These are phyloP conservation scores for Folsomia candida DNA, from an alignment of 2,888 invertebrate species.

Conservation along the genomic window DNA sequence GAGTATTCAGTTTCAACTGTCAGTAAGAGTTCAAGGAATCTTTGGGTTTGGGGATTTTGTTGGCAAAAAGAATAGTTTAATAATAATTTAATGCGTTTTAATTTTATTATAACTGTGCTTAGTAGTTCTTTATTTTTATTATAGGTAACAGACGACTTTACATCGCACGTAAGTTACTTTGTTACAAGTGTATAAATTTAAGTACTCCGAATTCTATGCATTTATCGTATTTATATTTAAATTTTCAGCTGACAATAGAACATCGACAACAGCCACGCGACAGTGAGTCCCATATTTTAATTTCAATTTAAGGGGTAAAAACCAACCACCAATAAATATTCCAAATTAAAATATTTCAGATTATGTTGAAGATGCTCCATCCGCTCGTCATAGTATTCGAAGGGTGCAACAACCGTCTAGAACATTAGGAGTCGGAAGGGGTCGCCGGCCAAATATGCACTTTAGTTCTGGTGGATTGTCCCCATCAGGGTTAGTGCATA, in stretches of 20 bases:
- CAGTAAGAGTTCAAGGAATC: no score
- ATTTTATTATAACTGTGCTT: no score
- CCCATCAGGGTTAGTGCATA: no score
- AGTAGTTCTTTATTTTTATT: no score
- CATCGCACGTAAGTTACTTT: slow-evolving; percentile 95
- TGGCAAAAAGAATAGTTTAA: no score
- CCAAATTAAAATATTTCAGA: slow-evolving; percentile 26
- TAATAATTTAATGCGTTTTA: no score
- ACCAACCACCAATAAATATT: background rate
- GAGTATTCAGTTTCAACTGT: no score
- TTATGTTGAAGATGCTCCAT: slow-evolving; percentile 74
- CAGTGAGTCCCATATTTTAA: slow-evolving; percentile 21
- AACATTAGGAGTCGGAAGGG: slow-evolving; percentile 71
- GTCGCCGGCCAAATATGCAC: slow-evolving; percentile 90
- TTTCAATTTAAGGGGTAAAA: slow-evolving; percentile 5
- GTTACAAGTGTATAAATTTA: no score
- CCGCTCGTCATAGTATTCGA: slow-evolving; percentile 66
- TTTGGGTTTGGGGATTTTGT: no score
- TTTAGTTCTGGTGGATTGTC: slow-evolving; percentile 64
- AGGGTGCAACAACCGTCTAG: slow-evolving; percentile 75
- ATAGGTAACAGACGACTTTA: slow-evolving; percentile 97
- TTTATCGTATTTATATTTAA: no score
- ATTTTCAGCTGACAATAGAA: slow-evolving; percentile 84
- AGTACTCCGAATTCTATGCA: no score
- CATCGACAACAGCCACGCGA: slow-evolving; percentile 82